A percentile compares a stretch with the other conserved stretches of the same genome.
These are phyloP conservation scores for Lucilia cuprina DNA, from an alignment of 1,140 invertebrate genomes.

Conservation along the genomic window DNA sequence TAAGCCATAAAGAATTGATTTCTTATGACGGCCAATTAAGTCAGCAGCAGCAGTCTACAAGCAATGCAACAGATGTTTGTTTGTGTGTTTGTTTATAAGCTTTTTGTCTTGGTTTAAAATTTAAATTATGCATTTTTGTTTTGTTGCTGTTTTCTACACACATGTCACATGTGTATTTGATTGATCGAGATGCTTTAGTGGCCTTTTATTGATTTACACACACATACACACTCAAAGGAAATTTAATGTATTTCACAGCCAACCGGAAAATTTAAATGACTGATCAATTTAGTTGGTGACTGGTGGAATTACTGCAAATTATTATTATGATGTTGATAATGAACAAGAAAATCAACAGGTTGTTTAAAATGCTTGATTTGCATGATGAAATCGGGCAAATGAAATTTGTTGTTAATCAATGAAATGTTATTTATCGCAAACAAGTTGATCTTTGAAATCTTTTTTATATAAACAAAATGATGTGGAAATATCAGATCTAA, in stretches of 20 bases:
- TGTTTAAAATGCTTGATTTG: background rate
- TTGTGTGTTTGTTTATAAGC: background rate
- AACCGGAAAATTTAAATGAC: background rate
- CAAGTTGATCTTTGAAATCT: too few species aligned
- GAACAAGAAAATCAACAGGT: background rate
- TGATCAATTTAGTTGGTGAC: background rate
- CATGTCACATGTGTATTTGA: background rate
- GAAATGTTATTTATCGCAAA: background rate
- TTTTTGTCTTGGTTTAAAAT: background rate
- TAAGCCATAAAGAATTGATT: constrained; percentile 30
- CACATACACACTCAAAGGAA: background rate
- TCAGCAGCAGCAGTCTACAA: background rate
- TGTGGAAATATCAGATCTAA: too few species aligned
- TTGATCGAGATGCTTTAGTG: background rate
- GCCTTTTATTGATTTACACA: background rate
- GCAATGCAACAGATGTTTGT: background rate
- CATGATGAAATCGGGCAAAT: background rate
- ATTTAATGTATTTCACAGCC: background rate
- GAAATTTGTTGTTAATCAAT: background rate
- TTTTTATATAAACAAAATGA: too few species aligned
- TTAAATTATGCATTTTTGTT: background rate
- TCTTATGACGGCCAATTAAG: constrained; percentile 14
- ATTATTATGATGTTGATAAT: background rate
- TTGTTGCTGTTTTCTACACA: background rate
- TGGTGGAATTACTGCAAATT: background rate